Evolutionary conservation across 2,113 vertebrate species (phyloP).

Genomic region (Polypterus bichir): DNA sequence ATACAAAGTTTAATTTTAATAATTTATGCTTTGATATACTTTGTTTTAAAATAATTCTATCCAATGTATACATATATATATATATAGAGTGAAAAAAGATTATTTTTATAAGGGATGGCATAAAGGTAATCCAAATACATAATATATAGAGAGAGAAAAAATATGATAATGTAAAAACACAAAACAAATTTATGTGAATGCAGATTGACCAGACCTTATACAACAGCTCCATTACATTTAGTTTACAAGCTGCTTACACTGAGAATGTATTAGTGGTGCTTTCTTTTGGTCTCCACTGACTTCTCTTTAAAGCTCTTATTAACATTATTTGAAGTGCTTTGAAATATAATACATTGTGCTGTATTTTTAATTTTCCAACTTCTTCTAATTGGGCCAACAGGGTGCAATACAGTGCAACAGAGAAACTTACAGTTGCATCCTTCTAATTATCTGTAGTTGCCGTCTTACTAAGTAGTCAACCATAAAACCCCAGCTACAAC

Average conservation of each 20-base stretch:
- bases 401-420: too few relatives aligned
- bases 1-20: constrained; percentile 7
- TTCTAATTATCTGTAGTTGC: too few relatives aligned
- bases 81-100: constrained; percentile 11
- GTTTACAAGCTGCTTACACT: constrained; percentile 37
- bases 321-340: neutral
- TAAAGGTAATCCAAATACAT: constrained; percentile 52
- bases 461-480: too few relatives aligned
- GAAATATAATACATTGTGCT: neutral
- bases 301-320: constrained; percentile 2
- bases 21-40: constrained; percentile 6
- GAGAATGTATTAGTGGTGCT: constrained; percentile 38
- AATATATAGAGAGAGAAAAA: constrained; percentile 24
- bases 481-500: too few relatives aligned
- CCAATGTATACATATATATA: constrained; percentile 40
- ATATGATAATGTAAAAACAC: constrained; percentile 37
- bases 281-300: constrained; percentile 40
- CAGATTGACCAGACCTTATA: constrained; percentile 41
- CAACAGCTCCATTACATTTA: constrained; percentile 38
- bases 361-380: too few relatives aligned
- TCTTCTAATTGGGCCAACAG: too few relatives aligned
- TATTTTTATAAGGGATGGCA: constrained; percentile 53
- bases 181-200: constrained; percentile 39
- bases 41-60: constrained; percentile 17
- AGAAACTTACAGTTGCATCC: too few relatives aligned